Base-by-base conservation (phyloP, 1,140 invertebrate species). In the Drosophila jambulina region DNA sequence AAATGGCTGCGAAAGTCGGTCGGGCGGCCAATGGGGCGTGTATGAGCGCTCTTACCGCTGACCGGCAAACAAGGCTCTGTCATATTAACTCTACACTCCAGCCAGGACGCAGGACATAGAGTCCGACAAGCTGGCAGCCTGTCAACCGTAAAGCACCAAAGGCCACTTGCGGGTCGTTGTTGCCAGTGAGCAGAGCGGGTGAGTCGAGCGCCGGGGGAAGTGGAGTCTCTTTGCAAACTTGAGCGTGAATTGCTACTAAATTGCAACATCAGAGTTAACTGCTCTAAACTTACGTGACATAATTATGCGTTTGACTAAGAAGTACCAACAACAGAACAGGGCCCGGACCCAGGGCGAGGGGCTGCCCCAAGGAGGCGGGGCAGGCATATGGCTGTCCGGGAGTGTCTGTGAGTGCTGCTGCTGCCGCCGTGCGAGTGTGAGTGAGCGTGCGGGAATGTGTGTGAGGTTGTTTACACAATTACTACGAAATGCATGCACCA, bases 271-370 rank as follows among this genome's bases (percentile, higher is more conserved):
- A 71, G 75, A 88, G 85, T 84, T 90, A 90, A 90, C 85, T 90
- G 81, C 85, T 90, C 76, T 90, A 90, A 90, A 88, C 85, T 90
- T 90, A 90, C 85, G 85, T 90, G 85, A 90, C 85, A 90, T 90
- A 90, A 90, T 90, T 90, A 90, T 90, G 85, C 85, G 79, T 81
- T 88, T 87, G 76, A 78, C 84, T 83, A 88, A 80, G 77, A 75
- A 68, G 84, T 67, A 70, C 56, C 69, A 70, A 62, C 84, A 80
- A 63, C 57, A 59, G 45, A 54, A 12, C 23, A 23, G 19, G 34
- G n/a, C 5, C 13, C n/a, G 15, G 43, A 17, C 40, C 5, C 43
- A 15, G 43, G 56, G 32, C 49, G 65, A 40, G 32, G 42, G 38
- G 40, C 45, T 49, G 27, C 53, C 23, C 53, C 34, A 25, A 45